A percentile compares a stretch with the other conserved stretches of the same genome.
Evolutionary conservation across 2,797 vertebrate species (phyloP).

Genomic region (Helostoma temminkii): DNA sequence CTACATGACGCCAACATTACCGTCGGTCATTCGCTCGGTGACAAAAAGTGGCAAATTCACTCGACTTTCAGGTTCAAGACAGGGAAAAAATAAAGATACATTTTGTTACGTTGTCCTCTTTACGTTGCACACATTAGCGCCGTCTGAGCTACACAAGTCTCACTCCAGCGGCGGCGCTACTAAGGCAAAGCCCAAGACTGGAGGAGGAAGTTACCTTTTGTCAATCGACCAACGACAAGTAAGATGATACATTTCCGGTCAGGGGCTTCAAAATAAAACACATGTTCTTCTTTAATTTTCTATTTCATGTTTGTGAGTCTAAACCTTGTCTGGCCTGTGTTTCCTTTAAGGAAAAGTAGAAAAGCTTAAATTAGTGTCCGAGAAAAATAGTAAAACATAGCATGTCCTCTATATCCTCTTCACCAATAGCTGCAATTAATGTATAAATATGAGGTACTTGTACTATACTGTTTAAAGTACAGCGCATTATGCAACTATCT

Average conservation of each 20-base stretch:
- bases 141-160: slow-evolving; percentile 43
- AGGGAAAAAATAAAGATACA: slow-evolving; percentile 17
- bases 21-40: slow-evolving; percentile 34
- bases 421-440: too few relatives aligned
- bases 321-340: too few relatives aligned
- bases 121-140: slow-evolving; percentile 13
- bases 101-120: slow-evolving; percentile 22
- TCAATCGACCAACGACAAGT: slow-evolving; percentile 62
- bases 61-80: slow-evolving; percentile 12
- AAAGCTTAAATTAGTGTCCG: too few relatives aligned
- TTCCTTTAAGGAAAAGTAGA: too few relatives aligned
- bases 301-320: too few relatives aligned
- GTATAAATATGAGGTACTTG: too few relatives aligned
- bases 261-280: slow-evolving; percentile 60
- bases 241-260: slow-evolving; percentile 63
- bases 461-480: too few relatives aligned
- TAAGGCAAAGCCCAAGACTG: slow-evolving; percentile 57
- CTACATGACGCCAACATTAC: slow-evolving; percentile 70
- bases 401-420: too few relatives aligned
- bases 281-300: too few relatives aligned
- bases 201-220: slow-evolving; percentile 75
- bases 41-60: slow-evolving; percentile 49
- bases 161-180: slow-evolving; percentile 26
- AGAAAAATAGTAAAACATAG: too few relatives aligned
- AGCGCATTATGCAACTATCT: too few relatives aligned